Conservation (phyloP, 2,888 invertebrate genomes). For the Eupithecia insigniata region DNA sequence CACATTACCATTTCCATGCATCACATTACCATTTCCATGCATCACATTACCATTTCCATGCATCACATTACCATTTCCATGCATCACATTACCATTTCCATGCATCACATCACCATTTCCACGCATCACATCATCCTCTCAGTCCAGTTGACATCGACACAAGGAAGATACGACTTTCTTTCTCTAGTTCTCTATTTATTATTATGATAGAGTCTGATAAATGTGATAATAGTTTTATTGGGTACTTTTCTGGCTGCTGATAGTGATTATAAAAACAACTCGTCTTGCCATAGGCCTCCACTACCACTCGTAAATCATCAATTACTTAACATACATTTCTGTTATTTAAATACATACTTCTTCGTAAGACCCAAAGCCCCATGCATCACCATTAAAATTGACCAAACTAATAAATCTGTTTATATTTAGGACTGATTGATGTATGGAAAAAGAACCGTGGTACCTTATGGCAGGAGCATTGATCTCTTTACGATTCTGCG, state of each 20-base stretch:
- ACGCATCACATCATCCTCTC: too few relatives aligned
- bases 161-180: too few relatives aligned
- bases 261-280: not conserved
- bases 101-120: too few relatives aligned
- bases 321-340: slow-evolving; percentile 43
- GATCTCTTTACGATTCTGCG: slow-evolving; percentile 50
- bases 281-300: not conserved
- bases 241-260: not conserved
- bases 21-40: too few relatives aligned
- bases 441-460: slow-evolving; percentile 52
- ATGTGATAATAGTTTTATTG: too few relatives aligned
- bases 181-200: too few relatives aligned
- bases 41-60: too few relatives aligned
- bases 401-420: slow-evolving; percentile 46
- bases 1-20: too few relatives aligned
- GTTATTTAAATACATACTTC: slow-evolving; percentile 47
- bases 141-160: too few relatives aligned
- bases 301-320: slow-evolving; percentile 45
- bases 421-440: slow-evolving; percentile 58
- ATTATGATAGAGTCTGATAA: too few relatives aligned
- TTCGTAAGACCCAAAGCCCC: slow-evolving; percentile 34
- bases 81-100: too few relatives aligned
- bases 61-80: too few relatives aligned
- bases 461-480: slow-evolving; percentile 43
- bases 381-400: slow-evolving; percentile 58